phyloP scores from a whole-genome alignment of 2,888 invertebrate genomes.

The Torymus tubicola region DNA sequence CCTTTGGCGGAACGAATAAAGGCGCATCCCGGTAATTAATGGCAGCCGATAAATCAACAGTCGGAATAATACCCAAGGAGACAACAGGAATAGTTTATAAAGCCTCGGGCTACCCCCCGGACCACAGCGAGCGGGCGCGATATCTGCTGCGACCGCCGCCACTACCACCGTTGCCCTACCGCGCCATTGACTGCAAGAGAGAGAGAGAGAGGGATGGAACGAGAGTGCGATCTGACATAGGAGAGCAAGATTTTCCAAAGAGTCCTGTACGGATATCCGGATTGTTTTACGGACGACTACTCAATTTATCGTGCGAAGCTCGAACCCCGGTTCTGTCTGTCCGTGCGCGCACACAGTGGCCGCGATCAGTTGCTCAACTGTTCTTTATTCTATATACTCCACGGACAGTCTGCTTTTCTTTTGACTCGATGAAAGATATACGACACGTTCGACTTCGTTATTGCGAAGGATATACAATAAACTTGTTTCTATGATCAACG shows the following conservation, averaged over 20 bases:
- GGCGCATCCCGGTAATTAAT: slow-evolving; percentile 75
- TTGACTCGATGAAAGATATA: background rate
- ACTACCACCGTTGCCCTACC: slow-evolving; percentile 21
- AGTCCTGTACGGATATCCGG: slow-evolving; percentile 46
- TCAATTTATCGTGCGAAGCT: slow-evolving; percentile 37
- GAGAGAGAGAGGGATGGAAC: too few relatives aligned
- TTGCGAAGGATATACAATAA: background rate
- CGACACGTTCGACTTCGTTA: background rate
- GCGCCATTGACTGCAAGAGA: slow-evolving; percentile 32
- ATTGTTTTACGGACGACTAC: slow-evolving; percentile 35
- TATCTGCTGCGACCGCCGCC: slow-evolving; percentile 25
- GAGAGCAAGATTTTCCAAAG: slow-evolving; percentile 53
- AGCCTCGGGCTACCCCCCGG: slow-evolving; percentile 59
- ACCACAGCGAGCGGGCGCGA: slow-evolving; percentile 37
- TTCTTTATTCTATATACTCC: background rate
- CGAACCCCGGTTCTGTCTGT: background rate
- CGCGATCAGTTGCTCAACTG: background rate
- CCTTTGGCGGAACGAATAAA: slow-evolving; percentile 74
- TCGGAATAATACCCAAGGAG: slow-evolving; percentile 76
- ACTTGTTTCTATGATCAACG: background rate
- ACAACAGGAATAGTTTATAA: slow-evolving; percentile 77
- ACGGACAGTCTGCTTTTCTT: background rate
- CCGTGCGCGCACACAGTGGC: background rate
- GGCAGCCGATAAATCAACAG: slow-evolving; percentile 74
- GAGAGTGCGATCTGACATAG: slow-evolving; percentile 37